phyloP scores from a whole-genome alignment of 2,888 invertebrate species.

The Ochropacha duplaris region DNA sequence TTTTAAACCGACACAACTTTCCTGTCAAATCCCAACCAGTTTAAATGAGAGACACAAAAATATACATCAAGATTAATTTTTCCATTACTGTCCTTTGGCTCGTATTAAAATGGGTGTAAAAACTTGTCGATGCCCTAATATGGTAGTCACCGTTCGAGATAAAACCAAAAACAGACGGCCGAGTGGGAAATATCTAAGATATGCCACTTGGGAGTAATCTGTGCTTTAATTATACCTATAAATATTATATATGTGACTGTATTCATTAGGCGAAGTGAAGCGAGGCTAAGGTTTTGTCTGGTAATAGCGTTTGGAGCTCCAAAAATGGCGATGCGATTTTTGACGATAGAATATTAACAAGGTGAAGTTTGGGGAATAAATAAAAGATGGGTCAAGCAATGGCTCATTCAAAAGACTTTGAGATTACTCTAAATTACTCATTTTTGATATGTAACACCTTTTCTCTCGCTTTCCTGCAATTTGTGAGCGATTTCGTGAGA shows the following conservation, averaged over 20 bases:
- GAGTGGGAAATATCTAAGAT: constrained; percentile 59
- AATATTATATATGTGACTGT: constrained; percentile 22
- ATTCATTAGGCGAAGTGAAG: constrained; percentile 16
- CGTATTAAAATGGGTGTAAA: constrained; percentile 55
- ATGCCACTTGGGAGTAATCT: constrained; percentile 46
- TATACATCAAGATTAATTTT: constrained; percentile 66
- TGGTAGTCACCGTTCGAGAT: constrained; percentile 40
- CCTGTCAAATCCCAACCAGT: not conserved
- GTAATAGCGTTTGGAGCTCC: not conserved
- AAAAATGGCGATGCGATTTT: not conserved
- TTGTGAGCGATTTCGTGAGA: too few relatives aligned
- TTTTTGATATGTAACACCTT: too few relatives aligned
- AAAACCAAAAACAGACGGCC: constrained; percentile 45
- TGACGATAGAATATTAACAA: not conserved
- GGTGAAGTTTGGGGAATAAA: not conserved
- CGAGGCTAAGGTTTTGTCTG: not conserved
- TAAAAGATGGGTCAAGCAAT: not conserved
- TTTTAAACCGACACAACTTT: not conserved
- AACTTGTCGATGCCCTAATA: constrained; percentile 57
- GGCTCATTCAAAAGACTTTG: not conserved
- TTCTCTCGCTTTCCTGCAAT: too few relatives aligned
- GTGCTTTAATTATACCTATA: constrained; percentile 31
- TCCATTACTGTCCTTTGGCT: constrained; percentile 49
- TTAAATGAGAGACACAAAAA: constrained; percentile 11
- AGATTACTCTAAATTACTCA: too few relatives aligned